phyloP scores from a whole-genome alignment of 1,140 invertebrate genomes.

The Saccostrea cuccullata region DNA sequence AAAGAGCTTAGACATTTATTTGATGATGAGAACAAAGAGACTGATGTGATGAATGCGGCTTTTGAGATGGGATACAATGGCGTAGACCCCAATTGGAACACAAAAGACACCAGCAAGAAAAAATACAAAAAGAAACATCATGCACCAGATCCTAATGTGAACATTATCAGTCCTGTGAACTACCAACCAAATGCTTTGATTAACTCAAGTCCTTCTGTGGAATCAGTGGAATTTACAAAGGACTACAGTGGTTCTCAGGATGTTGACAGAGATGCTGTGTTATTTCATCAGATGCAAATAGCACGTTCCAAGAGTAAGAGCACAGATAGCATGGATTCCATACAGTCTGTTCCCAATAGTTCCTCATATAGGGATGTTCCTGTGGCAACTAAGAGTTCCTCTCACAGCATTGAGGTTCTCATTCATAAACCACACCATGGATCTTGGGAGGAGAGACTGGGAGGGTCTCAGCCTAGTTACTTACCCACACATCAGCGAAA shows the following conservation, averaged over 20 bases:
- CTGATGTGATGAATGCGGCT: conserved; percentile 33
- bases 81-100: conserved; percentile 42
- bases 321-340: conserved; percentile 70
- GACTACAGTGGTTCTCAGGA: conserved; percentile 68
- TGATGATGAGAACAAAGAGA: conserved; percentile 33
- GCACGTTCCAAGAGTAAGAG: conserved; percentile 64
- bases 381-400: conserved; percentile 59
- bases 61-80: conserved; percentile 43
- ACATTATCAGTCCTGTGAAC: conserved; percentile 40
- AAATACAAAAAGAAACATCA: conserved; percentile 35
- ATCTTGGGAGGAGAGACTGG: conserved; percentile 44
- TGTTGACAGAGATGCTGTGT: conserved; percentile 73
- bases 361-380: conserved; percentile 62
- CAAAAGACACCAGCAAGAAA: conserved; percentile 26
- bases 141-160: conserved; percentile 43
- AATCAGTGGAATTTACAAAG: conserved; percentile 66
- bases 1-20: conserved; percentile 66
- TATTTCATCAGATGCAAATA: conserved; percentile 72
- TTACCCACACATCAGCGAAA: conserved; percentile 40
- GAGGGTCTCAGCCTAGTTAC: conserved; percentile 48
- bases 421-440: conserved; percentile 60
- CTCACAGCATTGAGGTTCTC: conserved; percentile 75
- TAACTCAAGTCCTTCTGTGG: conserved; percentile 59
- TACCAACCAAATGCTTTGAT: conserved; percentile 46
- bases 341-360: conserved; percentile 71